Conservation (phyloP, 2,888 invertebrate species). For the Brenthis ino region DNA sequence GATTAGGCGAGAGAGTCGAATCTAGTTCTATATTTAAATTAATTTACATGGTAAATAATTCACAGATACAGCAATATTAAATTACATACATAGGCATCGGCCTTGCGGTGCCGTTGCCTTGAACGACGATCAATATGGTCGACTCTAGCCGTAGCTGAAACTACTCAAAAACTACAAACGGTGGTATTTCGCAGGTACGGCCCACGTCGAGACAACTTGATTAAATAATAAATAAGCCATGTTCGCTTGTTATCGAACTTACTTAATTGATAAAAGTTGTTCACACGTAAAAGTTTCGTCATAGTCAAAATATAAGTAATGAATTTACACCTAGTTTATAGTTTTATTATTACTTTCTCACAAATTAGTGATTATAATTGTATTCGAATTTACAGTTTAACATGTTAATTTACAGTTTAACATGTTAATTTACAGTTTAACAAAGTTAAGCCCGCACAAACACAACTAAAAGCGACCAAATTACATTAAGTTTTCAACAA, state of each 20-base stretch:
- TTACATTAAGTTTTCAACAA: too few species aligned
- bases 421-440: too few species aligned
- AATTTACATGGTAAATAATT: neutral
- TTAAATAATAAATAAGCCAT: neutral
- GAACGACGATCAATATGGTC: conserved; percentile 58
- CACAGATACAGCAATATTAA: neutral
- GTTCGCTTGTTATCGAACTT: too few species aligned
- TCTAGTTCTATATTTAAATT: neutral
- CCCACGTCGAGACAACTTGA: neutral
- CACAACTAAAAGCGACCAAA: too few species aligned
- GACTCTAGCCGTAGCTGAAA: conserved; percentile 40
- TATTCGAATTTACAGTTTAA: too few species aligned
- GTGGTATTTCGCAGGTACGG: conserved; percentile 18
- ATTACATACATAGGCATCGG: conserved; percentile 35
- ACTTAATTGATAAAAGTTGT: too few species aligned
- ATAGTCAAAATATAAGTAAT: too few species aligned
- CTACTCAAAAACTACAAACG: conserved; percentile 31
- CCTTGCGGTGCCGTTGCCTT: conserved; percentile 53
- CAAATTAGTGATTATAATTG: too few species aligned
- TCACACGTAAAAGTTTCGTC: too few species aligned
- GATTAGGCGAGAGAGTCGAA: neutral
- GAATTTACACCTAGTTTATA: neutral
- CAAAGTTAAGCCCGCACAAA: too few species aligned
- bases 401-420: too few species aligned
- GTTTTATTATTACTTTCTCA: neutral